phyloP scores from a whole-genome alignment of 2,797 vertebrate genomes.

The Eleutherodactylus coqui region DNA sequence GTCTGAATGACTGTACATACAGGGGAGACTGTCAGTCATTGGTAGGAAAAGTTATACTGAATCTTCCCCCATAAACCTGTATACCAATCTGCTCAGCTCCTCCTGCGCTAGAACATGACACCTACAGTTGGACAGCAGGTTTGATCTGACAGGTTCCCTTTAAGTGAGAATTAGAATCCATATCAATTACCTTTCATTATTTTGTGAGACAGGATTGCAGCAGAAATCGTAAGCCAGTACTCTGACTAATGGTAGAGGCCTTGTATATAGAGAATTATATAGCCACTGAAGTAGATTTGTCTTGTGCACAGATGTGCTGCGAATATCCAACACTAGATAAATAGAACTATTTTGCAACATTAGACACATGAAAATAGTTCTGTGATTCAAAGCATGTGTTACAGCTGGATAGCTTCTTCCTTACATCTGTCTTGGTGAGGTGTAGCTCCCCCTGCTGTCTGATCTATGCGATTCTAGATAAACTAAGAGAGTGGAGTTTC shows the following conservation, averaged over 20 bases:
- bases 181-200: too few species aligned
- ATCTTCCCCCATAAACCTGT: too few species aligned
- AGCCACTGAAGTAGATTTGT: not conserved
- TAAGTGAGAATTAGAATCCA: too few species aligned
- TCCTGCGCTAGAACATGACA: too few species aligned
- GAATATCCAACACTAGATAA: not conserved
- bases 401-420: not conserved
- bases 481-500: too few species aligned
- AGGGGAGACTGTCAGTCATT: too few species aligned
- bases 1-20: too few species aligned
- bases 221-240: not conserved
- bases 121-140: too few species aligned
- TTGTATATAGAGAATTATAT: not conserved
- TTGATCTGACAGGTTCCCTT: too few species aligned
- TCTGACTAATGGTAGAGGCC: not conserved
- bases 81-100: too few species aligned
- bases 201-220: too few species aligned
- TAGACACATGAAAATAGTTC: not conserved
- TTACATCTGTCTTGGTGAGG: not conserved
- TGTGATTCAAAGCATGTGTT: not conserved
- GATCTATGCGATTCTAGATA: not conserved
- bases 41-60: too few species aligned
- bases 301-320: not conserved
- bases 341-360: not conserved
- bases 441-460: constrained; percentile 14